Conservation (phyloP, 2,113 vertebrate genomes). For the Dryoscopus gambensis region DNA sequence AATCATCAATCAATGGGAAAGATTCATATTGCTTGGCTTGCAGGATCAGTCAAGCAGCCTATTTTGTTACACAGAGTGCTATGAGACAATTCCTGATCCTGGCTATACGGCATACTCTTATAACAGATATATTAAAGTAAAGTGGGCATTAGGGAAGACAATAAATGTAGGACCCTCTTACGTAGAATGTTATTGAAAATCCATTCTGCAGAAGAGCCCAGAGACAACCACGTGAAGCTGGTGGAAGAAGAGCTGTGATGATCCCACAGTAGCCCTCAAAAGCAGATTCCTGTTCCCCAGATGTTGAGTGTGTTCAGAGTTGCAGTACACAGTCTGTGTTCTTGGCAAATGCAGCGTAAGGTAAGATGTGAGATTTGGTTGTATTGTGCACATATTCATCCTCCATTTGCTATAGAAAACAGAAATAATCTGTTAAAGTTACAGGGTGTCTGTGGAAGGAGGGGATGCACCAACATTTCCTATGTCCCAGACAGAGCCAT, state of each 20-base stretch:
- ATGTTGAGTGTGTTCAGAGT: background rate
- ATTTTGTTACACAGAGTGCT: background rate
- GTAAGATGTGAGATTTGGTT: background rate
- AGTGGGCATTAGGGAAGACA: background rate
- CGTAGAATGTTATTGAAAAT: background rate
- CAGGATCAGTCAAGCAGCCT: background rate
- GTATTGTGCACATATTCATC: background rate
- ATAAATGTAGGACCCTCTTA: background rate
- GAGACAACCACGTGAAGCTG: background rate
- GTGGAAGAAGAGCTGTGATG: background rate
- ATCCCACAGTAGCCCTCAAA: background rate
- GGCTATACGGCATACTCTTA: background rate
- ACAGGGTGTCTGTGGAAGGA: background rate
- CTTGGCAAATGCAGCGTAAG: background rate
- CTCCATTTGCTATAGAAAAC: background rate
- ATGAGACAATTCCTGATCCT: background rate
- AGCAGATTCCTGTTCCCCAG: background rate
- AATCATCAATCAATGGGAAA: background rate
- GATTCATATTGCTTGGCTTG: background rate
- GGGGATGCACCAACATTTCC: background rate
- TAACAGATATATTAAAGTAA: background rate
- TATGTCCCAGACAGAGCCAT: background rate
- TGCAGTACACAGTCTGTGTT: background rate
- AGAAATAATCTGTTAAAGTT: background rate
- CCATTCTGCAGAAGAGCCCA: background rate